A percentile compares a stretch with the other conserved stretches of the same genome.
Conservation (phyloP, 2,888 invertebrate genomes). For the Drosophila sordidapex region DNA sequence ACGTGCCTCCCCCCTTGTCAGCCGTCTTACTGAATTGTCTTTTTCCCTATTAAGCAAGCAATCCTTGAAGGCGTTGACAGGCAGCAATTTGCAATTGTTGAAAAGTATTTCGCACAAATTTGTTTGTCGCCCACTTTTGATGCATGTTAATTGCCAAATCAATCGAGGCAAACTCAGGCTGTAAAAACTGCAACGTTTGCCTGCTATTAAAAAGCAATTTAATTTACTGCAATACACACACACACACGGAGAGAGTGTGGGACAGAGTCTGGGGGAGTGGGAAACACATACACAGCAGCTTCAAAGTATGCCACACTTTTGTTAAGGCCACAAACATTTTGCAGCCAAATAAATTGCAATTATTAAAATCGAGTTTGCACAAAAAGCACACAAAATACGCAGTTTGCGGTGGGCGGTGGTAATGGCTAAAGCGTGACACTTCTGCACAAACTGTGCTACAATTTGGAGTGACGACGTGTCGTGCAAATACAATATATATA, state of each 20-base stretch:
- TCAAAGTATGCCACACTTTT: slow-evolving; percentile 46
- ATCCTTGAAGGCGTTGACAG: slow-evolving; percentile 63
- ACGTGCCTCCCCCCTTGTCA: background rate
- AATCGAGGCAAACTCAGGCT: slow-evolving; percentile 49
- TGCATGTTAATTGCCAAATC: slow-evolving; percentile 71
- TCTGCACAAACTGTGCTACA: background rate
- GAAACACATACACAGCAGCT: slow-evolving; percentile 10
- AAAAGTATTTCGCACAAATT: slow-evolving; percentile 59
- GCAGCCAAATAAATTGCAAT: slow-evolving; percentile 69
- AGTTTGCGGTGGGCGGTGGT: slow-evolving; percentile 7
- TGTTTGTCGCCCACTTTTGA: slow-evolving; percentile 49
- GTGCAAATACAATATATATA: slow-evolving; percentile 16
- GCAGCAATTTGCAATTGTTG: slow-evolving; percentile 61
- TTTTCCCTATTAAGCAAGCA: background rate
- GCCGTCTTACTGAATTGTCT: background rate
- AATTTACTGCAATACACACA: slow-evolving; percentile 47
- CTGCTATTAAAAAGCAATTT: slow-evolving; percentile 72
- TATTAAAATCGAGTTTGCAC: slow-evolving; percentile 79
- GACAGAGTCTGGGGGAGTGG: background rate
- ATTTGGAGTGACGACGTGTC: slow-evolving; percentile 14
- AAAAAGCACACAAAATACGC: slow-evolving; percentile 28
- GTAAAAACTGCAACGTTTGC: slow-evolving; percentile 53
- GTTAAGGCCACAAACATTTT: slow-evolving; percentile 58
- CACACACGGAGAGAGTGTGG: background rate
- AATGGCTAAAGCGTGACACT: background rate